Evolutionary conservation across 2,113 vertebrate species (phyloP).

Genomic region (Amblyornis subalaris): DNA sequence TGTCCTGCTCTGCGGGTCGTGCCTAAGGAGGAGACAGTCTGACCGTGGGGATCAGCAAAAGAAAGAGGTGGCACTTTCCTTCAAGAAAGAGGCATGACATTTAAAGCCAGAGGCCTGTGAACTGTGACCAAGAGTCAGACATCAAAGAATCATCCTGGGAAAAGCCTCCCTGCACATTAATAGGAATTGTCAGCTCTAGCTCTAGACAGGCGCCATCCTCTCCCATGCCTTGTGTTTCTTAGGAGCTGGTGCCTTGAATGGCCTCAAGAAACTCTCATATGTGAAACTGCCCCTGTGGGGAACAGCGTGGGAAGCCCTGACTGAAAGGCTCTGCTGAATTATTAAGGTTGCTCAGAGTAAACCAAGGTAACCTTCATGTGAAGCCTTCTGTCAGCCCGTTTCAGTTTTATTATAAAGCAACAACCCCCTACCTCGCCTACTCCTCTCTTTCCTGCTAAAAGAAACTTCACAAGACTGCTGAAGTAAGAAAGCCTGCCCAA

Average conservation of each 20-base stretch:
- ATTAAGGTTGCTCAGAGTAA: slow-evolving; percentile 24
- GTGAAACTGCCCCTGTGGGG: neutral
- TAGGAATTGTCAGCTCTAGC: neutral
- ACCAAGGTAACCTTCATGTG: neutral
- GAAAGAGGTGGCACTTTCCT: neutral
- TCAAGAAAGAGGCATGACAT: neutral
- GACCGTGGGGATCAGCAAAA: accelerated
- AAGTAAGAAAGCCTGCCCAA: neutral
- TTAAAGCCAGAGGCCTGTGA: neutral
- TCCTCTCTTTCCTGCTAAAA: slow-evolving; percentile 22
- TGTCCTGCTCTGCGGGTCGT: accelerated
- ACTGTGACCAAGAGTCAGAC: neutral
- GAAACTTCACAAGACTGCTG: slow-evolving; percentile 2
- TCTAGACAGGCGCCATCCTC: neutral
- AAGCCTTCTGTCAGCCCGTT: neutral
- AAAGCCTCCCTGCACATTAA: neutral
- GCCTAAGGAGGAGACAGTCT: neutral
- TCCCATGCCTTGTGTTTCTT: neutral
- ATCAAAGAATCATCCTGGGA: neutral
- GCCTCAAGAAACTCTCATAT: neutral
- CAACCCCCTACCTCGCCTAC: neutral
- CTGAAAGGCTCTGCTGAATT: slow-evolving; percentile 43
- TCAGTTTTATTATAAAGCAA: neutral
- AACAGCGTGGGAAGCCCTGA: neutral
- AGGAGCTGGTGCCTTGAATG: neutral